Evolutionary conservation across 2,113 vertebrate genomes (phyloP), one percentile per base, ranked within the genome.

Genomic region (Crotalus horridus): DNA sequence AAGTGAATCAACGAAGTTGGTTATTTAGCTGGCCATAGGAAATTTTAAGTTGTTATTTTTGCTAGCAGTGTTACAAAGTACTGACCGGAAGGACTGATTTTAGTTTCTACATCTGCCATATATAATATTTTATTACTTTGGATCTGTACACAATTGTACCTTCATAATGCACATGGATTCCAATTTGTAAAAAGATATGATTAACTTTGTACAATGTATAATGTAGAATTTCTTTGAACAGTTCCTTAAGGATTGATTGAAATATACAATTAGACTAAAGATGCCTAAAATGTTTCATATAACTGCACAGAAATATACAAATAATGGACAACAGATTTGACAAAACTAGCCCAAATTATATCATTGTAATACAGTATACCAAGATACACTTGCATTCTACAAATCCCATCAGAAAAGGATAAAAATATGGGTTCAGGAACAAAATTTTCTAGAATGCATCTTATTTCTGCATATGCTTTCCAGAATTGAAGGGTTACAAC

Each of bases 381-480:
- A 87, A 88, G 85, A 53, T 54, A 24, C 2, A 54, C 8, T 93
- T 0, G 53, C 10, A 91, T 90, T 92, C 92, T 85, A 85, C 90
- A 33, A 85, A 58, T 48, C 39, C 5, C 93, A 90, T 39, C 92
- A 86, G 3, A 81, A 93, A 91, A 89, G 33, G 90, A 74, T 7
- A 64, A 89, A 94, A 92, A 29, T 0, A 93, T 92, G 91, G 93
- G 53, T 55, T 87, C 90, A 90, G 15, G 3, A 69, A 33, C n/a
- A 86, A 23, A 48, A 90, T 93, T 88, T 95, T 88, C 93, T 74
- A 94, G 56, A n/a, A n/a, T 33, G 4, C 46, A 51, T 91, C 23
- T n/a, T 56, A 85, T 91, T 95, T 88, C 89, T 93, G 46, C 13
- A 91, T 88, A 93, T 39, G 89, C 81, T 43, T 86, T 93, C 92